A percentile compares a stretch with the other conserved stretches of the same genome.
Conservation (phyloP, 2,113 vertebrate genomes). For the Mystacornis crossleyi region DNA sequence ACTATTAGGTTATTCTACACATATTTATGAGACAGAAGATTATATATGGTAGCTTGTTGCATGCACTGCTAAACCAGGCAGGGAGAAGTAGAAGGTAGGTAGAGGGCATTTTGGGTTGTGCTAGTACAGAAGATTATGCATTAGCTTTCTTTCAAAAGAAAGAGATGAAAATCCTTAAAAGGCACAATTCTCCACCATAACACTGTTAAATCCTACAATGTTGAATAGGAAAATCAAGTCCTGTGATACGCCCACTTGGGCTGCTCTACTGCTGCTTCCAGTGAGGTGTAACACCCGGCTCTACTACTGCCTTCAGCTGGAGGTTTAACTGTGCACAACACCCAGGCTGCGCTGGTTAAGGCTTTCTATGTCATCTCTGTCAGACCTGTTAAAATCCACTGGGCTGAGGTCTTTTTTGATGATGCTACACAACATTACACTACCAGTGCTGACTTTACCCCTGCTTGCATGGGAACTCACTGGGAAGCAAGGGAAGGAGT, state of each 20-base stretch:
- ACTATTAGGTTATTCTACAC: background rate
- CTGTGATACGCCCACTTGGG: background rate
- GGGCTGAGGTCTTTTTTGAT: background rate
- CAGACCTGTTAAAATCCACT: background rate
- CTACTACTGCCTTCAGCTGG: background rate
- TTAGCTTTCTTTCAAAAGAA: background rate
- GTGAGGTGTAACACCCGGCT: accelerated
- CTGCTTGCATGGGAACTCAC: background rate
- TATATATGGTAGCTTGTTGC: background rate
- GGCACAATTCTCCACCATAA: background rate
- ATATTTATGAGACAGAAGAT: slow-evolving; percentile 11
- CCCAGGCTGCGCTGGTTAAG: background rate
- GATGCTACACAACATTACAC: background rate
- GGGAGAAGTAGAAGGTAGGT: background rate
- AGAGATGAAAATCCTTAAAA: background rate
- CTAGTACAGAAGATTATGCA: background rate
- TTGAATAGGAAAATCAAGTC: background rate
- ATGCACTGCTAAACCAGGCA: background rate
- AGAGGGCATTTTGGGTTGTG: background rate
- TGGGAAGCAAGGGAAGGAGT: background rate
- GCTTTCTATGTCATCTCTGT: background rate
- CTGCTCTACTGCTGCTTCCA: background rate
- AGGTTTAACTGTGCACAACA: background rate
- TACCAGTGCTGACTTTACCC: background rate
- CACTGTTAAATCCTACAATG: background rate